Evolutionary conservation across 1,140 invertebrate species (phyloP), one percentile per base, ranked within the genome.

Genomic region (Potamilus streckersoni): DNA sequence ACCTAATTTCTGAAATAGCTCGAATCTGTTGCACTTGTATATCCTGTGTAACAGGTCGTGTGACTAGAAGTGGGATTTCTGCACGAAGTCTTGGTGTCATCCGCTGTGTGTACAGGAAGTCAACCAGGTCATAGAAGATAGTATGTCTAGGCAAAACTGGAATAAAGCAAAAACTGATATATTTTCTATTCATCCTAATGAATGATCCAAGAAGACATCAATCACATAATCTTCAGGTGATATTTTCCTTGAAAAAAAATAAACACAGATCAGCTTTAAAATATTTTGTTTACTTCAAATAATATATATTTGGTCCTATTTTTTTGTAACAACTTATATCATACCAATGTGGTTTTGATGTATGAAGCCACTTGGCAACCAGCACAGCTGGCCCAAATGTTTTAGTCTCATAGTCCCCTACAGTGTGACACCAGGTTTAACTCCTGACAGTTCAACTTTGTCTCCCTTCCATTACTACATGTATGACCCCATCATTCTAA

Each of bases 91-190:
- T 77, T 27, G 84, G 80, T 12, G 86, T 82, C 74, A 90, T 82
- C 60, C 83, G 80, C 49, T 86, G 83, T 73, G 82, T 86, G 81
- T 88, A 87, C 15, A 88, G 76, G 78, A 83, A 90, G 71, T 89
- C 86, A 13, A 90, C 79, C 23, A 90, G 83, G 77, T 90, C 89
- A 80, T 88, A 90, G 69, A 90, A 90, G 60, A 90, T 85, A 62
- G 87, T 89, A 27, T 84, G 80, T 61, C 88, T 73, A 14, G 89
- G 87, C 61, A 90, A 76, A 72, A 82, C 89, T 90, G 79, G 56
- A 79, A 84, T 68, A 23, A 57, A 68, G 69, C 23, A 71, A 38
- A 71, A 8, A 62, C 6, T n/a, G 6, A 62, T n/a, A 62, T n/a
- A 14, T 62, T 62, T 1, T 62, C 38, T 6, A 49, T 6, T 49